These are phyloP conservation scores for Ctena decussata DNA, from an alignment of 2,888 invertebrate species.

Conservation along the genomic window DNA sequence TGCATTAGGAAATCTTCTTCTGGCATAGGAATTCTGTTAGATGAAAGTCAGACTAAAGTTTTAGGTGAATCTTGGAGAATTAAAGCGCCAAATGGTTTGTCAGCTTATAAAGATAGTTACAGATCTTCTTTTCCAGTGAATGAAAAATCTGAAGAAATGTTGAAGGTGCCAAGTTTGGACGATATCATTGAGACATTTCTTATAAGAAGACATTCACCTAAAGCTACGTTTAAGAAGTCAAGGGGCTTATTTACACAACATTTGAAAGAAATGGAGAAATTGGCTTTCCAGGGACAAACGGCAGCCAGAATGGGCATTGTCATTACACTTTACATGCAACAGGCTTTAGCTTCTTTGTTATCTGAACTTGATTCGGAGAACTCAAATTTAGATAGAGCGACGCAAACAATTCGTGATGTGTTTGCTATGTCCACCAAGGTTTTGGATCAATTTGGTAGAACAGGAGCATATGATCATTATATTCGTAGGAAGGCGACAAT, in stretches of 20 bases:
- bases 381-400: constrained; percentile 23
- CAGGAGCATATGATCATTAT: constrained; percentile 42
- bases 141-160: constrained; percentile 6
- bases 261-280: constrained; percentile 31
- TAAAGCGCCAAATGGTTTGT: constrained; percentile 14
- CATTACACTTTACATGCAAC: constrained; percentile 33
- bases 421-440: constrained; percentile 54
- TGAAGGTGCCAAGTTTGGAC: constrained; percentile 22
- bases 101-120: constrained; percentile 48
- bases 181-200: constrained; percentile 13
- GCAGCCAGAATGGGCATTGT: constrained; percentile 43
- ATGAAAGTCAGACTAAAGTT: constrained; percentile 24
- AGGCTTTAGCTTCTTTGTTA: constrained; percentile 21
- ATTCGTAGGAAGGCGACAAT: constrained; percentile 39
- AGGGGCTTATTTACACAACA: constrained; percentile 17
- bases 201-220: constrained; percentile 20
- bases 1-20: background rate
- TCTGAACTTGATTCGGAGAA: background rate
- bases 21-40: background rate
- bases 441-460: constrained; percentile 36
- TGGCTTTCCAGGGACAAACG: constrained; percentile 42
- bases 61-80: constrained; percentile 40
- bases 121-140: constrained; percentile 29
- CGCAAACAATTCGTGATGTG: constrained; percentile 44
- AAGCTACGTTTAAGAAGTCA: constrained; percentile 7